Base-by-base conservation (phyloP, 2,113 vertebrate species). In the Gorsachius goisagi region DNA sequence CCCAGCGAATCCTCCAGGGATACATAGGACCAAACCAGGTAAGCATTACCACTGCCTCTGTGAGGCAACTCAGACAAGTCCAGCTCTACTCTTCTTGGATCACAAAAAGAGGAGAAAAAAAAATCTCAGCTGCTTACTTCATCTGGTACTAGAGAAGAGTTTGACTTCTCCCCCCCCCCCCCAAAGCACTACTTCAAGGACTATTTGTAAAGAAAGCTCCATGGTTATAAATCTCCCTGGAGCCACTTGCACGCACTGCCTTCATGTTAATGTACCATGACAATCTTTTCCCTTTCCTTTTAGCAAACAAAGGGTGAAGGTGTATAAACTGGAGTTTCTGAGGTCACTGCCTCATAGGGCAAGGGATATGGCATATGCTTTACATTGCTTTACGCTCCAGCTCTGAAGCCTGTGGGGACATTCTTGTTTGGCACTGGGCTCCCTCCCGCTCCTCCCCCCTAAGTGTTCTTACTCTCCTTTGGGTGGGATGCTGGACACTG, bases 261-360 rank as follows among this genome's bases (percentile, higher is more conserved):
- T 90, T 95, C 63, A 49, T 60, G 32, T 90, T 96, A 90, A 94
- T 88, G 76, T 78, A 63, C 79, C 83, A 64, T 89, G 85, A 86
- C 63, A 85, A 77, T 52, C 62, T 93, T 96, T 94, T 91, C 59
- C 85, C 32, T 96, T 96, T 76, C 35, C 81, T 94, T 90, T 91
- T 59, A 88, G 69, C 63, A 88, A 94, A 88, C 4, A 5, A 94
- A 94, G 63, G 59, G 35, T 91, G 62, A 96, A 96, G 62, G 47
- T 95, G 59, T 84, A 74, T 89, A 92, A 94, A 85, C 30, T 26
- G 4, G 44, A 87, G 76, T 83, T 95, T 60, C 85, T 80, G 44
- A 92, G 88, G 91, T 92, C 91, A 79, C 37, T 35, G 71, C 33
- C 53, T 45, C 32, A 76, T 26, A 87, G 62, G 35, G 39, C 79